Evolutionary conservation across 1,140 invertebrate species (phyloP), one percentile per base, ranked within the genome.

Genomic region (Scylla paramamosain): DNA sequence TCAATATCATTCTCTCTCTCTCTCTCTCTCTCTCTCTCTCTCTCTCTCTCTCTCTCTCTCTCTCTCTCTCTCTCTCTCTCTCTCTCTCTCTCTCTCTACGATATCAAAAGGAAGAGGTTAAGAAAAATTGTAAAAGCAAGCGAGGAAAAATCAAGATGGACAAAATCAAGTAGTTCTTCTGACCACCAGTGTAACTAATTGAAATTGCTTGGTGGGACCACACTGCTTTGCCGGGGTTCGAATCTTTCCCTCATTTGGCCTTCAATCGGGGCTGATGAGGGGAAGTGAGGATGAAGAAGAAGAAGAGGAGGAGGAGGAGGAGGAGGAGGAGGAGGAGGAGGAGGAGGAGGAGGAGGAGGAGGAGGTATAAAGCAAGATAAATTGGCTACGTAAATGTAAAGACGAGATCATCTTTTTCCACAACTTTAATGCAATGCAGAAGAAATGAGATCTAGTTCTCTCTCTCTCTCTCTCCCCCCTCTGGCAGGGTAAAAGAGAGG

Each of bases 261-360:
- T 77, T 77, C 67, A 77, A 77, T 77, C 25, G 67, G 20, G 67
- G 67, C 67, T 77, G 67, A 77, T 77, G 67, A 77, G 67, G 67
- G 67, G 67, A 77, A 20, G 25, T 77, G 67, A n/a, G n/a, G n/a
- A n/a, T 7, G 20, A n/a, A n/a, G 20, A 77, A 8, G 25, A n/a
- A 20, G 25, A n/a, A 8, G 67, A n/a, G n/a, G 67, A 77, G n/a
- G 25, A 59, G 52, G 52, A 59, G 52, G 52, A 59, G 20, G 52
- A 20, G 10, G 52, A 59, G 52, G 52, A 16, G 52, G 52, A 59
- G 20, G 52, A 59, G 52, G 52, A 59, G 20, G 20, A 59, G 10
- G 10, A 59, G 52, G 52, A 59, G 52, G 52, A 59, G 20, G 52
- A 59, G 52, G 52, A 59, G 52, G 2, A n/a, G 67, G 67, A 77